phyloP scores from a whole-genome alignment of 2,888 invertebrate genomes.

The Odontocerum albicorne region DNA sequence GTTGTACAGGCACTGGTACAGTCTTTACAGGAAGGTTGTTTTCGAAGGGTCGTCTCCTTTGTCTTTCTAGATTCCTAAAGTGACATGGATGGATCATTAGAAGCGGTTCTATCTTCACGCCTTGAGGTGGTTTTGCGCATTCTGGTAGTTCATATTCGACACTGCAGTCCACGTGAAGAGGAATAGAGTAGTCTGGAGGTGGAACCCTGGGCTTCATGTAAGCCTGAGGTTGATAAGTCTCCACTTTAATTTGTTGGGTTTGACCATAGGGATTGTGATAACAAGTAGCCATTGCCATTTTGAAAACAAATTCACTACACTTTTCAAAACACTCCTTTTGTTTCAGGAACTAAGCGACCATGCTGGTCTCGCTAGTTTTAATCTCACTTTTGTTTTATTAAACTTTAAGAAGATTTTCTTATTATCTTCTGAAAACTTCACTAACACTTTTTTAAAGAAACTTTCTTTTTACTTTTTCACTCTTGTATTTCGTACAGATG shows the following conservation, averaged over 20 bases:
- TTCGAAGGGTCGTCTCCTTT: slow-evolving; percentile 68
- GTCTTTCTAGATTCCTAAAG: slow-evolving; percentile 71
- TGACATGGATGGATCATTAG: slow-evolving; percentile 78
- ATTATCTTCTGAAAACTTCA: no score
- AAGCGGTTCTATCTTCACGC: slow-evolving; percentile 66
- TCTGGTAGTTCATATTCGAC: slow-evolving; percentile 76
- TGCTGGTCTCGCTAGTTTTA: no score
- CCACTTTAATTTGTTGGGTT: slow-evolving; percentile 14
- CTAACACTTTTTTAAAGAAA: no score
- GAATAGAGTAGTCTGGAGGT: slow-evolving; percentile 62
- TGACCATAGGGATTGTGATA: slow-evolving; percentile 24
- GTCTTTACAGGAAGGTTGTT: slow-evolving; percentile 61
- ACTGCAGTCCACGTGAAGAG: slow-evolving; percentile 74
- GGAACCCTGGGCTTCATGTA: slow-evolving; percentile 25
- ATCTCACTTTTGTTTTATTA: no score
- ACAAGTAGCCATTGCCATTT: slow-evolving; percentile 27
- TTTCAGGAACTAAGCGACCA: no score
- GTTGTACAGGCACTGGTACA: neutral
- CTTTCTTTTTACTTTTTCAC: no score
- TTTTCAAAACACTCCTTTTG: no score
- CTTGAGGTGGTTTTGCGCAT: slow-evolving; percentile 71
- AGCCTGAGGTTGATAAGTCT: slow-evolving; percentile 20
- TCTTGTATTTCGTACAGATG: no score
- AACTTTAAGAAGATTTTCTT: no score
- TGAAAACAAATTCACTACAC: neutral